Conservation (phyloP, 2,797 vertebrate genomes). For the Mormyrus hasselquistii region DNA sequence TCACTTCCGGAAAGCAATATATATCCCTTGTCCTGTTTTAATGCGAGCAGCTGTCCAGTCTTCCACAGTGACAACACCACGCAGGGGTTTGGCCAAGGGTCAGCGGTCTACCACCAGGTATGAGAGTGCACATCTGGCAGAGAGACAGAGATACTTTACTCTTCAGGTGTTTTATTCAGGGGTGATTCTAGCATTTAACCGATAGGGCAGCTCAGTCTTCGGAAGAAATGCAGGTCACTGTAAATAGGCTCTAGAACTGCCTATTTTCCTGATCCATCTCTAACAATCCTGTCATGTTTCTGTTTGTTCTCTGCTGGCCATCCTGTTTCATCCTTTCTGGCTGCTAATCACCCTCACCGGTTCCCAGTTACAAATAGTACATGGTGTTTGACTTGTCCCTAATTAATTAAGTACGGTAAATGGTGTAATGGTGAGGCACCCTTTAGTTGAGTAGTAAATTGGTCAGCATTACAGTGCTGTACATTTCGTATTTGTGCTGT, state of each 20-base stretch:
- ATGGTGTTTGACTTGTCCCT: background rate
- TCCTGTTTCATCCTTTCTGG: background rate
- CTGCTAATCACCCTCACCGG: background rate
- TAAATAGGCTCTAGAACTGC: background rate
- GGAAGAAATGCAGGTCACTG: background rate
- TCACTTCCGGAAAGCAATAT: conserved; percentile 29
- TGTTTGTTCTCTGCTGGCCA: background rate
- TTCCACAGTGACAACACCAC: background rate
- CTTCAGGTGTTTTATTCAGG: background rate
- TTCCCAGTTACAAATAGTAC: background rate
- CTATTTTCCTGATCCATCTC: background rate
- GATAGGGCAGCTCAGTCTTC: background rate
- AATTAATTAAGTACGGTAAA: background rate
- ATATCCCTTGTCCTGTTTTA: conserved; percentile 34
- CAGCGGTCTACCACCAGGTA: conserved; percentile 2
- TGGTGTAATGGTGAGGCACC: background rate
- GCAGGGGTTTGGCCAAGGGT: background rate
- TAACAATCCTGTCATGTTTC: background rate
- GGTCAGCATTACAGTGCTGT: background rate
- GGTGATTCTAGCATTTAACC: background rate
- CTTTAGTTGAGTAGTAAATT: background rate
- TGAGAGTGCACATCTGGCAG: background rate
- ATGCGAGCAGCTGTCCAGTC: background rate
- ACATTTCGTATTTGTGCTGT: background rate
- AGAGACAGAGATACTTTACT: background rate